Percentiles rank a stretch among this genome's conserved stretches.
These are phyloP conservation scores for Eledone cirrhosa DNA, from an alignment of 2,888 invertebrate genomes.

Conservation along the genomic window DNA sequence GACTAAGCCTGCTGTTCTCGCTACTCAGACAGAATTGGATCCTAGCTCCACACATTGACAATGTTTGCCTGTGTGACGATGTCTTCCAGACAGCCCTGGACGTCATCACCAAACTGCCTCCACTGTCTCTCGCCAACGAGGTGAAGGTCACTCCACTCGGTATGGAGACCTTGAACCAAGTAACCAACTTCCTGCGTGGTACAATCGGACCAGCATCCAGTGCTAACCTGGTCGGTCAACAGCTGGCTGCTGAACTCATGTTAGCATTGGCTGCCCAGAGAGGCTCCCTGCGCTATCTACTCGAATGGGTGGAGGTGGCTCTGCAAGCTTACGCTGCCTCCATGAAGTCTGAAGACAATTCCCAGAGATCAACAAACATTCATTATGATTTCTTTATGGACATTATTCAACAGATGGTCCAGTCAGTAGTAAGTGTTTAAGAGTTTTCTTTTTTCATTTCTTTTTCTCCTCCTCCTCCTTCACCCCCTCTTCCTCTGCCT, in stretches of 20 bases:
- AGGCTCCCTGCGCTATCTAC: conserved; percentile 72
- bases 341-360: conserved; percentile 34
- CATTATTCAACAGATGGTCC: conserved; percentile 60
- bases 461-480: not conserved
- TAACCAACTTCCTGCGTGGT: conserved; percentile 68
- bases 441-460: not conserved
- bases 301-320: conserved; percentile 75
- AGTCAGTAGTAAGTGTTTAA: conserved; percentile 55
- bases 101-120: conserved; percentile 71
- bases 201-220: conserved; percentile 70
- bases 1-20: conserved; percentile 72
- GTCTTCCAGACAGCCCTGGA: conserved; percentile 72
- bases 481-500: too few relatives aligned
- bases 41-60: conserved; percentile 47
- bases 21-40: conserved; percentile 73
- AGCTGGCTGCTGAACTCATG: conserved; percentile 70
- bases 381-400: conserved; percentile 55
- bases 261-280: conserved; percentile 72
- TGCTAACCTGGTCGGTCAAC: conserved; percentile 68
- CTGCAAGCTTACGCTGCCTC: conserved; percentile 41
- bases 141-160: conserved; percentile 70
- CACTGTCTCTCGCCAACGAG: conserved; percentile 73
- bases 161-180: conserved; percentile 70
- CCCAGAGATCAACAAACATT: conserved; percentile 46
- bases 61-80: conserved; percentile 71